Percentiles rank a stretch among this genome's conserved stretches.
These are phyloP conservation scores for Cephus rjabovi DNA, from an alignment of 2,888 invertebrate species.

Conservation along the genomic window DNA sequence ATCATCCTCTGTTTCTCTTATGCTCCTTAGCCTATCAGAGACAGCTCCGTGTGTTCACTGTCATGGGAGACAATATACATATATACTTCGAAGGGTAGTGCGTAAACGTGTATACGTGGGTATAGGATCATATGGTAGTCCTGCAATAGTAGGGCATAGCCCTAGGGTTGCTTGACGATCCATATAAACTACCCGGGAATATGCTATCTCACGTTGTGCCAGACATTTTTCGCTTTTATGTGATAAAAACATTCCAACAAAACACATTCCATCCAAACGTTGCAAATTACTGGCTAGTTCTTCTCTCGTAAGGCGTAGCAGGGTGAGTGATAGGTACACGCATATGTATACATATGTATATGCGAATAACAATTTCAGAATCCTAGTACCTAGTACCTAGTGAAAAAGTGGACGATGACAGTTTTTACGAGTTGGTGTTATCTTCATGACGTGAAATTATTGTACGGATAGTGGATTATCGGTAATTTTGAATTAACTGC, in stretches of 20 bases:
- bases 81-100: background rate
- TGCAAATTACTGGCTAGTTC: background rate
- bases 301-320: background rate
- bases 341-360: background rate
- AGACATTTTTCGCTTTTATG: background rate
- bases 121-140: background rate
- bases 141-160: background rate
- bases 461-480: background rate
- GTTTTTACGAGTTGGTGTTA: background rate
- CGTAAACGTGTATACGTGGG: background rate
- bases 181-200: background rate
- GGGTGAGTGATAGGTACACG: background rate
- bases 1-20: conserved; percentile 1
- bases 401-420: background rate
- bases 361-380: background rate
- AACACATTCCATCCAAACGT: background rate
- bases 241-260: background rate
- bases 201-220: background rate
- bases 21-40: background rate
- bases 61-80: background rate
- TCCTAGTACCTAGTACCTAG: background rate
- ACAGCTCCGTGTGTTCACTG: background rate
- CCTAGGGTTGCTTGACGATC: background rate
- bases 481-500: background rate
- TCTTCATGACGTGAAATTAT: background rate